A percentile compares a stretch with the other conserved stretches of the same genome.
These are phyloP conservation scores for Druceiella hillmani DNA, from an alignment of 2,888 invertebrate species.

Conservation along the genomic window DNA sequence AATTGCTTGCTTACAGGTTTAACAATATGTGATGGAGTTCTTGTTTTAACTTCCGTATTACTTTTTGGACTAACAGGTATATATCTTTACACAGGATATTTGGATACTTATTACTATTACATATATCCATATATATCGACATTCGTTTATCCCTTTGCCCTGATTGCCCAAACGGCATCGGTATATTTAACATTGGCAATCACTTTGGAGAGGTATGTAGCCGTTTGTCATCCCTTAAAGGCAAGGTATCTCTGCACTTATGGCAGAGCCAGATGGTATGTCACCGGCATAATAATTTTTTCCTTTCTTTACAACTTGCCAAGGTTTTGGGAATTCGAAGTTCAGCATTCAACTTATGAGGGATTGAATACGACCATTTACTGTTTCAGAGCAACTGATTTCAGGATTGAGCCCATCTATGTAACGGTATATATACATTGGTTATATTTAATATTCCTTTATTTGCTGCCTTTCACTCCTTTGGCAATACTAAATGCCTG, in stretches of 20 bases:
- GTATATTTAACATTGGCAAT: constrained; percentile 89
- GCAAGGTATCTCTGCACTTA: constrained; percentile 90
- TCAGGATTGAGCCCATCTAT: constrained; percentile 68
- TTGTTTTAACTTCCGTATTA: constrained; percentile 79
- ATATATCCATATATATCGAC: constrained; percentile 78
- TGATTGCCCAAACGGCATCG: constrained; percentile 88
- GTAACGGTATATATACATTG: constrained; percentile 87
- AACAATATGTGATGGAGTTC: constrained; percentile 88
- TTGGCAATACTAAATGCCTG: constrained; percentile 76
- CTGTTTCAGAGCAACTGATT: constrained; percentile 63
- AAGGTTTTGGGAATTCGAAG: constrained; percentile 70
- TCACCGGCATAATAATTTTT: constrained; percentile 72
- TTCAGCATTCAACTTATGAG: constrained; percentile 38
- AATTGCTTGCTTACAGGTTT: constrained; percentile 91
- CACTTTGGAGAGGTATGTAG: constrained; percentile 90
- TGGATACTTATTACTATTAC: constrained; percentile 73
- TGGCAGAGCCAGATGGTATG: constrained; percentile 78
- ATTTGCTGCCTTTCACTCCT: constrained; percentile 75
- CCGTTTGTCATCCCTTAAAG: constrained; percentile 84
- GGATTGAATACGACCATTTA: constrained; percentile 60
- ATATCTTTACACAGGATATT: constrained; percentile 71
- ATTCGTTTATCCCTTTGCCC: constrained; percentile 75
- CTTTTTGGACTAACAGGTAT: constrained; percentile 86
- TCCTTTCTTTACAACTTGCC: constrained; percentile 84
- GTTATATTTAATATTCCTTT: constrained; percentile 88